Conservation (phyloP, 35 echinoderm and acorn worm species). For the Lytechinus variegatus region DNA sequence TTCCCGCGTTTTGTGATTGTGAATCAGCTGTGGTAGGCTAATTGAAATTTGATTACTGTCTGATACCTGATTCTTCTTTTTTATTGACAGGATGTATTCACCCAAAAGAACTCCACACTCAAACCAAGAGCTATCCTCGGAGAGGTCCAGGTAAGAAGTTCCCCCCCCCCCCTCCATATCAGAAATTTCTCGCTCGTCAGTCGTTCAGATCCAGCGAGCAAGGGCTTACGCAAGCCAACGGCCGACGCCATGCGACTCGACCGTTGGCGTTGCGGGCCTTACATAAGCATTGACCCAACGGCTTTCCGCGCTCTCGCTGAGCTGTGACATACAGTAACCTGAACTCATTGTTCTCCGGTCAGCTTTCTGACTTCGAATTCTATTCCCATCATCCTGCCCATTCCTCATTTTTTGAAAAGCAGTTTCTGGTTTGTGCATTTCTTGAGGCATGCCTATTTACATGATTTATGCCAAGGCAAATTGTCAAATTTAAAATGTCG, state of each 20-base stretch:
- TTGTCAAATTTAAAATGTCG: too few species aligned
- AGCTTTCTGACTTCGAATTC: too few species aligned
- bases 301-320: conserved; percentile 3
- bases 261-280: not conserved
- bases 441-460: too few species aligned
- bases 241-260: not conserved
- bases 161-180: not conserved
- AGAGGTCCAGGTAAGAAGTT: conserved; percentile 70
- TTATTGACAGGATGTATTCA: not conserved
- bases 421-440: too few species aligned
- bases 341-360: not conserved
- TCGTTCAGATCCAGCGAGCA: not conserved
- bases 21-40: not conserved
- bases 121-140: conserved; percentile 58
- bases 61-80: not conserved
- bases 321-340: not conserved
- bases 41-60: not conserved
- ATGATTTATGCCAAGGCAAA: too few species aligned
- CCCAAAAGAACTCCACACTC: conserved; percentile 25
- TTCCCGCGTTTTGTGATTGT: not conserved
- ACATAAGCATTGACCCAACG: conserved; percentile 33
- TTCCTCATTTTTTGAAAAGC: too few species aligned
- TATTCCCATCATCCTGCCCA: too few species aligned
- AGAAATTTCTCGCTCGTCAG: not conserved
- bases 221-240: conserved; percentile 38